Base-by-base conservation (phyloP, 2,797 vertebrate species). In the Eurystomus glaucurus region DNA sequence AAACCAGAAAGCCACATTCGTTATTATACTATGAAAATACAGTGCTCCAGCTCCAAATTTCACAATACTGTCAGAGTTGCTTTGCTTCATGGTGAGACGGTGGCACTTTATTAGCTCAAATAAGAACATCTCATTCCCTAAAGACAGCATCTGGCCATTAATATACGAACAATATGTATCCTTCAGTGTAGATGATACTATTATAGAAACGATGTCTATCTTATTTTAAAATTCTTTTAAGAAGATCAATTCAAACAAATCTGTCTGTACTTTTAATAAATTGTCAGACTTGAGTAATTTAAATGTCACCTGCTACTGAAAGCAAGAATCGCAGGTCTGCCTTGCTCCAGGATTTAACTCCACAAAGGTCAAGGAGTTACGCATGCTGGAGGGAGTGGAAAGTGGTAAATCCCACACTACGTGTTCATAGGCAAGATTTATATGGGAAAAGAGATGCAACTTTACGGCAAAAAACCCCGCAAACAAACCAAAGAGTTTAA, bases 41-140 rank as follows among this genome's bases (percentile, higher is more conserved):
- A 98, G 98, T 98, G 98, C 98, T 98, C 98, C 98, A 98, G 98
- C 98, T 98, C 97, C 88, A 78, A 71, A 97, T 96, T 91, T 96
- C 87, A 96, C 95, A 77, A 90, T 62, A 80, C 54, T 86, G 66
- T 74, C 85, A 60, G 91, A 83, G 88, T 84, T 95, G 93, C 88
- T 80, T 93, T 96, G 90, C 74, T 97, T 95, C 84, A 85, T 66
- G 89, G 94, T 76, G 87, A 91, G 93, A 97, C 79, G 81, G 90
- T 75, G 51, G 78, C 81, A 88, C 87, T 97, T 97, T 96, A 90
- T 97, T 96, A 95, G 95, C 91, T 96, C 68, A 74, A 85, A 65
- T 88, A 85, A 90, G 96, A 95, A 97, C 94, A 96, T 94, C 69
- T 11, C 68, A 96, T 98, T 98, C 98, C 97, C 96, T 98, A 98